Base-by-base conservation (phyloP, 2,888 invertebrate species). In the Zygothrica quintamaculata region DNA sequence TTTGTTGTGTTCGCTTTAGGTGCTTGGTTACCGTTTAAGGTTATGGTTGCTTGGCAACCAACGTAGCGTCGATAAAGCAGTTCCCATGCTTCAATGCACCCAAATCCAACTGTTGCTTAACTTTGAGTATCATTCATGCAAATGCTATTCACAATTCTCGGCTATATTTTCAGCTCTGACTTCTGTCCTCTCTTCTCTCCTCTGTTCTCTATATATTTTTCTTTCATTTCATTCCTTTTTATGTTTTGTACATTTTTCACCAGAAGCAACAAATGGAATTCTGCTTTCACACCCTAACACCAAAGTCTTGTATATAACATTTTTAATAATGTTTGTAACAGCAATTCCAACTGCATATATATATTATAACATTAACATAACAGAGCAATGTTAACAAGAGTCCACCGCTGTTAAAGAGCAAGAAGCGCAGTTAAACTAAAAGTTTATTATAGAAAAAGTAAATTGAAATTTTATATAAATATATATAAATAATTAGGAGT, bases 11-110 rank as follows among this genome's bases (percentile, higher is more conserved):
- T 52, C 12, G 18, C 22, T 34, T 18, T 26, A 26, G 65, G 48
- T 42, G 58, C 77, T 71, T 80, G 77, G 81, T 80, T 77, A 86
- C 84, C 74, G 55, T 56, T 65, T 74, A 74, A 74, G 59, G 69
- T 74, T 72, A 72, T 48, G 82, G 84, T 86, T 71, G 73, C 84
- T 77, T 84, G 75, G 84, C 77, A 84, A 84, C 87, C 66, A 52
- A 65, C 73, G 65, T 52, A 60, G 71, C 73, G 81, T 73, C 78
- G 77, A 84, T 77, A 80, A 81, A 74, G 71, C 84, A 85, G 74
- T 75, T 74, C 61, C 62, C 66, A 73, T 25, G 68, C 72, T 39
- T 43, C 51, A 59, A 34, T 74, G 71, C 73, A 50, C 33, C 25
- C 36, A 25, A 11, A 31, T 47, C 52, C 62, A 74, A 74, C 73